Base-by-base conservation (phyloP, 2,888 invertebrate species). In the Drosophila recens region DNA sequence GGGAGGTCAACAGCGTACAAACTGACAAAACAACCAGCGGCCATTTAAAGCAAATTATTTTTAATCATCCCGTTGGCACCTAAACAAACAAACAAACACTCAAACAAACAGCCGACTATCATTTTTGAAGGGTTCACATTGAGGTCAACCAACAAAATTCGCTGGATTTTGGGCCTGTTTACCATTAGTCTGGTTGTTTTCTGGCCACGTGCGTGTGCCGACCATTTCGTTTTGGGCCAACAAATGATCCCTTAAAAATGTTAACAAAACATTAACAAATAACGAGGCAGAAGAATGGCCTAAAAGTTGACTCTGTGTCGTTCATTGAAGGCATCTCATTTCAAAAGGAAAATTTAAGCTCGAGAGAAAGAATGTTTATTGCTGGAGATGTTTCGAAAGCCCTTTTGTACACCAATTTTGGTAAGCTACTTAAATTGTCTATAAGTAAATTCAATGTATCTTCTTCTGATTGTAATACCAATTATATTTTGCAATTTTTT, bases 11-110 rank as follows among this genome's bases (percentile, higher is more conserved):
- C 36, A 45, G 30, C 42, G 42, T 42, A 27, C 38, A 51, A 43
- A 45, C 65, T 69, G 67, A 20, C 63, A 73, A 77, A 72, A 86
- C 61, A 81, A 45, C 57, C 61, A 38, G 9, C 65, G 67, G 67
- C 67, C 69, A 79, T 84, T 82, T 82, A 62, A 67, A 64, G 72
- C 59, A 75, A 84, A 78, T 72, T 80, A 77, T 85, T 88, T 86
- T 82, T 75, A 86, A 84, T 82, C 86, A 80, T 82, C 67, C 64
- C 71, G 75, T 69, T 78, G 80, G 62, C 88, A 82, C 80, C 83
- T 78, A 77, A 87, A 71, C 66, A 65, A 85, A 87, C 82, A 81
- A 78, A 67, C 65, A 65, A 79, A 87, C 82, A 81, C 75, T 67
- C 65, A 65, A 85, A 87, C 82, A 81, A 78, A 67, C 65, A 67